Evolutionary conservation across 2,888 invertebrate genomes (phyloP).

Genomic region (Euclidia mi): DNA sequence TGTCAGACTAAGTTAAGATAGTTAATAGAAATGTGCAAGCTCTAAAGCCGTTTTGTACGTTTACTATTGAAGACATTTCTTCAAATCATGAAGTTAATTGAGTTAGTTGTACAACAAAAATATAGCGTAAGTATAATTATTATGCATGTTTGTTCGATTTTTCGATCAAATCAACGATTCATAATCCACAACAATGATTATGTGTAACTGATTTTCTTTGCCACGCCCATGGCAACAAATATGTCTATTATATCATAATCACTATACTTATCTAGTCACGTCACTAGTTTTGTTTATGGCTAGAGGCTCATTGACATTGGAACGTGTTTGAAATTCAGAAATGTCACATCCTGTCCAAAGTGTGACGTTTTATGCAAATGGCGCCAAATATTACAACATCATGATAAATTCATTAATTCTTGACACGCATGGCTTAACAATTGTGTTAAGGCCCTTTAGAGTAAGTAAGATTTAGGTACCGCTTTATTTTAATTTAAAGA

Average conservation of each 20-base stretch:
- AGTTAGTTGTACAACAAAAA: too few species aligned
- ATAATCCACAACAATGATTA: too few species aligned
- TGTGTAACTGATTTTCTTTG: too few species aligned
- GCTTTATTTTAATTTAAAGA: conserved; percentile 5
- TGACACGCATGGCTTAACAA: conserved; percentile 50
- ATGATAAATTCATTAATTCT: conserved; percentile 33
- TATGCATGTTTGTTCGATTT: too few species aligned
- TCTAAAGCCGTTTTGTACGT: too few species aligned
- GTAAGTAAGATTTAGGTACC: conserved; percentile 13
- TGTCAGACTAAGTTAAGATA: too few species aligned
- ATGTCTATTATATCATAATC: not conserved
- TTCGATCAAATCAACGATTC: too few species aligned
- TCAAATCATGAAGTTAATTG: too few species aligned
- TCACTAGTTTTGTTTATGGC: conserved; percentile 51
- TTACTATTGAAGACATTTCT: too few species aligned
- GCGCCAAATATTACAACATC: conserved; percentile 48
- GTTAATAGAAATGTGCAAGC: too few species aligned
- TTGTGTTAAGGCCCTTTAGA: conserved; percentile 52
- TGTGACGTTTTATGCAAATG: conserved; percentile 45
- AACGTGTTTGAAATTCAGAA: conserved; percentile 53
- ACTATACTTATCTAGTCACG: conserved; percentile 48
- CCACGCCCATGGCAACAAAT: not conserved
- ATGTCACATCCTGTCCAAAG: conserved; percentile 43
- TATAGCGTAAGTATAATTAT: too few species aligned
- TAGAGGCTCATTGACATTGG: conserved; percentile 49